Conservation (phyloP, 2,113 vertebrate genomes). For the Chaetops frenatus region DNA sequence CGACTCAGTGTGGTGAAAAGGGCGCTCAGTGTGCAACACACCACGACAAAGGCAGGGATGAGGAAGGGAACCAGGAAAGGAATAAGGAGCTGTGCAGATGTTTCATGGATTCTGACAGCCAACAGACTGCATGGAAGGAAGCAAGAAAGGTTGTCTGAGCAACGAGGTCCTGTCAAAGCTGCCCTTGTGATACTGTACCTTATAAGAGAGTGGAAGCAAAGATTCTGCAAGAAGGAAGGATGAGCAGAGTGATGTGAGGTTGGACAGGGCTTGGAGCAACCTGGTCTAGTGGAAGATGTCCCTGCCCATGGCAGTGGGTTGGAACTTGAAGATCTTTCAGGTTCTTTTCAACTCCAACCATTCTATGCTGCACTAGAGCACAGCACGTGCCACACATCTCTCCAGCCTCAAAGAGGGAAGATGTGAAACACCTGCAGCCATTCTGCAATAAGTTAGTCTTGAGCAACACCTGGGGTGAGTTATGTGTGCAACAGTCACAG, state of each 20-base stretch:
- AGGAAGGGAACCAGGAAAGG: neutral
- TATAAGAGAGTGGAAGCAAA: neutral
- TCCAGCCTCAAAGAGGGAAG: neutral
- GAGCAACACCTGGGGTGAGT: neutral
- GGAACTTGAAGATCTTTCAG: neutral
- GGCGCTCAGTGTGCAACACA: neutral
- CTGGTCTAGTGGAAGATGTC: neutral
- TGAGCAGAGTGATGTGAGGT: neutral
- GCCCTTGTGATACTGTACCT: neutral
- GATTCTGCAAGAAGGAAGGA: neutral
- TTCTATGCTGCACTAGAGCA: neutral
- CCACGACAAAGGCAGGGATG: neutral
- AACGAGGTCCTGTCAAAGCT: neutral
- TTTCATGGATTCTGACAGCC: neutral
- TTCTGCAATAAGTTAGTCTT: neutral
- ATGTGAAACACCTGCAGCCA: accelerated
- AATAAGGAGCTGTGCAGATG: neutral
- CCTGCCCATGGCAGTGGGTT: neutral
- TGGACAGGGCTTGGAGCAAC: neutral
- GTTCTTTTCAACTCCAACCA: neutral
- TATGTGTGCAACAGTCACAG: neutral
- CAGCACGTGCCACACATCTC: neutral
- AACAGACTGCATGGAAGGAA: neutral
- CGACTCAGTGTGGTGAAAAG: accelerated
- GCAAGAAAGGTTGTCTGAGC: neutral